Base-by-base conservation (phyloP, 2,888 invertebrate genomes). In the Zygothrica quintamaculata region DNA sequence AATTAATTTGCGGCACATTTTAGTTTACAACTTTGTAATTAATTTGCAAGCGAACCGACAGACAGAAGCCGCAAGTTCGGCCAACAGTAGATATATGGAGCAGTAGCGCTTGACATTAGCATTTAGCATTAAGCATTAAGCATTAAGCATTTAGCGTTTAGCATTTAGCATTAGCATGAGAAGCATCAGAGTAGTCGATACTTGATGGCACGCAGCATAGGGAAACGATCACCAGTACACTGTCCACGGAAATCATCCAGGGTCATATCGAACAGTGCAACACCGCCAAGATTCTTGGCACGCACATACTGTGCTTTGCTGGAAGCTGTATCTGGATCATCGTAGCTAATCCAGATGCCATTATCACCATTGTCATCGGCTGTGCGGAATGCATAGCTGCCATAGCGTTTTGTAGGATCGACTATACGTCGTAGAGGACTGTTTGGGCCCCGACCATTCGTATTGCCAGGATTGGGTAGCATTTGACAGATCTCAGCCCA, bases 271-370 rank as follows among this genome's bases (percentile, higher is more conserved):
- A 93, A 92, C 37, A 96, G 92, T 0, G 96, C 95, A 13, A 96
- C 92, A 34, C 96, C 96, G 7, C 96, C 96, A 0, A 96, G 93
- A 50, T 94, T 94, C 90, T 95, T 96, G 0, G 94, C 93, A 77
- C 95, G 92, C 40, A 92, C 95, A 87, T 94, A 96, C 6, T 92
- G 91, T 0, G 96, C 96, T 89, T 96, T 96, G 87, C 94, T 94
- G 31, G 94, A 95, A 40, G 95, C 96, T 0, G 95, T 95, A 77
- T 96, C 96, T 0, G 95, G 94, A 88, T 96, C 96, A 77, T 96
- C 96, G 88, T 95, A 96, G 65, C 94, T 94, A 2, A 95, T 94
- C 96, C 96, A 97, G 11, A 96, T 89, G 3, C 96, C 96, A n/a
- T 93, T 92, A 0, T 93, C 94, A 56, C 92, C 93, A 36, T 93